These are phyloP conservation scores for Miichthys miiuy DNA, from an alignment of 2,797 vertebrate species.

Conservation along the genomic window DNA sequence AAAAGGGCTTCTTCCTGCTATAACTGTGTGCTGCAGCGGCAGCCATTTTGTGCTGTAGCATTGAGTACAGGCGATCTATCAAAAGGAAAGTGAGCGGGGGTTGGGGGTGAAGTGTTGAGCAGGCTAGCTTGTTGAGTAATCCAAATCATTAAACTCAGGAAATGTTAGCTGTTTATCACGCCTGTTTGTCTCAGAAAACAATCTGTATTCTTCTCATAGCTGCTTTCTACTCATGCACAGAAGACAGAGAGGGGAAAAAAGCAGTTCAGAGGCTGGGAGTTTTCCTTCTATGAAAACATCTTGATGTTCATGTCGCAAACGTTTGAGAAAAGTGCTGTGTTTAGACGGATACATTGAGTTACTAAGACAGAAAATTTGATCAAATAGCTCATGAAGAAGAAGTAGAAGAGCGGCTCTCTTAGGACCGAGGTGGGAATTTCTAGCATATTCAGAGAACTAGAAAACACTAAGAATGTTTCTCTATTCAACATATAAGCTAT, in stretches of 20 bases:
- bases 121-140: conserved; percentile 56
- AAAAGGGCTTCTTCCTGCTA: conserved; percentile 30
- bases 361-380: conserved; percentile 17
- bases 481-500: not conserved
- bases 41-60: conserved; percentile 79
- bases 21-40: conserved; percentile 45
- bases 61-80: conserved; percentile 55
- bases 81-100: conserved; percentile 57
- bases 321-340: conserved; percentile 1
- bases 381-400: not conserved
- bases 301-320: not conserved
- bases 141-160: conserved; percentile 19
- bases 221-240: not conserved
- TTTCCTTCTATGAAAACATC: not conserved
- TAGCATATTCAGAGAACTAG: conserved; percentile 9
- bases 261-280: conserved; percentile 5
- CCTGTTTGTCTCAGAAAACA: conserved; percentile 5
- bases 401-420: conserved; percentile 13
- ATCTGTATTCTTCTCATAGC: not conserved
- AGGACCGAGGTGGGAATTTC: conserved; percentile 4
- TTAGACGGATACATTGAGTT: not conserved
- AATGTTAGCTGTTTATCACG: conserved; percentile 17
- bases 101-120: conserved; percentile 27
- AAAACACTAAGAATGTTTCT: not conserved
- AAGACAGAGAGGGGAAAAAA: conserved; percentile 11